Percentiles rank a stretch among this genome's conserved stretches.
These are phyloP conservation scores for Piscicola geometra DNA, from an alignment of 2,888 invertebrate species.

Conservation along the genomic window DNA sequence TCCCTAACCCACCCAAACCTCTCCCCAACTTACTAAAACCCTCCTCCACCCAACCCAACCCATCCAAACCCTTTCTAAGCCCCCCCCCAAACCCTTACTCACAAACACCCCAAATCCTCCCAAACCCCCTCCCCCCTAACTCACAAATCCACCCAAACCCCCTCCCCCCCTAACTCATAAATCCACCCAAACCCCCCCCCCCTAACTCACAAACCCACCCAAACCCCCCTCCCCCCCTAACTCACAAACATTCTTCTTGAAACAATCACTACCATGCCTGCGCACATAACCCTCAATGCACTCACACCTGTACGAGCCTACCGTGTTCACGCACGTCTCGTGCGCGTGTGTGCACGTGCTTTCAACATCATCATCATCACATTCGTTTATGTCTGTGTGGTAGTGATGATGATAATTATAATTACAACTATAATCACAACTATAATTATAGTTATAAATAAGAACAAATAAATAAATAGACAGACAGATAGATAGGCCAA, in stretches of 20 bases:
- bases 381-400: conserved; percentile 34
- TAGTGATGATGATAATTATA: not conserved
- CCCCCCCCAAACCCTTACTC: too few relatives aligned
- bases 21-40: too few relatives aligned
- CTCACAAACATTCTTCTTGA: conserved; percentile 27
- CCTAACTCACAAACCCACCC: not conserved
- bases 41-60: too few relatives aligned
- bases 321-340: conserved; percentile 32
- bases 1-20: too few relatives aligned
- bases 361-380: conserved; percentile 15
- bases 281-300: conserved; percentile 33
- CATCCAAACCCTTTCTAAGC: too few relatives aligned
- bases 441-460: not conserved
- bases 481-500: too few relatives aligned
- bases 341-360: conserved; percentile 1
- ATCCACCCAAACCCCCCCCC: too few relatives aligned
- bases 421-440: not conserved
- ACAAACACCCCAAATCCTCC: too few relatives aligned
- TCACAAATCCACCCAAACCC: too few relatives aligned
- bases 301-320: conserved; percentile 29
- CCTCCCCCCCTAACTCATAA: too few relatives aligned
- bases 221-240: not conserved
- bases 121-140: too few relatives aligned
- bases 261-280: conserved; percentile 15
- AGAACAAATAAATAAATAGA: too few relatives aligned